A percentile compares a stretch with the other conserved stretches of the same genome.
These are phyloP conservation scores for Chirona hameri DNA, from an alignment of 2,888 invertebrate species.

Conservation along the genomic window DNA sequence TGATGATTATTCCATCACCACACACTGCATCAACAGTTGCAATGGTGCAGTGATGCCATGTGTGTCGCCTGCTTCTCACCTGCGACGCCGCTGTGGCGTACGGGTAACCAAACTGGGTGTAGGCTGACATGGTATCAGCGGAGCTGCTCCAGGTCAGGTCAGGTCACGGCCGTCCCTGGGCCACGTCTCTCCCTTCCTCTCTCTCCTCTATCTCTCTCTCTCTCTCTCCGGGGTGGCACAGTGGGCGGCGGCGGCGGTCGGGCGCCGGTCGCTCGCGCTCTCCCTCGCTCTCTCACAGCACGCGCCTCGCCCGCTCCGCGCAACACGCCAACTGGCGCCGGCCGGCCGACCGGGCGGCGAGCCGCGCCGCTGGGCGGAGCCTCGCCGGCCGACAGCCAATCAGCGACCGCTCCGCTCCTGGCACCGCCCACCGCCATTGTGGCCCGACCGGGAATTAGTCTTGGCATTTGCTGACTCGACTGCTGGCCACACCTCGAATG, in stretches of 20 bases:
- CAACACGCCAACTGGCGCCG: not conserved
- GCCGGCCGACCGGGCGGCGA: not conserved
- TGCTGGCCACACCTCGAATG: slow-evolving; percentile 1
- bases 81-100: slow-evolving; percentile 82
- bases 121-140: slow-evolving; percentile 62
- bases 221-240: too few relatives aligned
- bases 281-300: not conserved
- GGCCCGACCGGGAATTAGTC: not conserved
- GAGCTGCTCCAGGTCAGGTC: slow-evolving; percentile 23
- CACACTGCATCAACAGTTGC: too few relatives aligned
- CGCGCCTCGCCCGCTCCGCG: not conserved
- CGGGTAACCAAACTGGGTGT: slow-evolving; percentile 87
- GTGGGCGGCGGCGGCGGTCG: not conserved
- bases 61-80: slow-evolving; percentile 57
- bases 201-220: not conserved
- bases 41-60: too few relatives aligned
- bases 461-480: not conserved
- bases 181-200: not conserved
- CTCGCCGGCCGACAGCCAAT: not conserved
- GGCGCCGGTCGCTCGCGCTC: slow-evolving; percentile 1
- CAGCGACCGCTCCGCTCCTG: not conserved
- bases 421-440: slow-evolving; percentile 8
- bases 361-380: not conserved
- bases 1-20: too few relatives aligned
- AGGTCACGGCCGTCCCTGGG: not conserved